phyloP scores from a whole-genome alignment of 2,888 invertebrate species.

The Terebella lapidaria region DNA sequence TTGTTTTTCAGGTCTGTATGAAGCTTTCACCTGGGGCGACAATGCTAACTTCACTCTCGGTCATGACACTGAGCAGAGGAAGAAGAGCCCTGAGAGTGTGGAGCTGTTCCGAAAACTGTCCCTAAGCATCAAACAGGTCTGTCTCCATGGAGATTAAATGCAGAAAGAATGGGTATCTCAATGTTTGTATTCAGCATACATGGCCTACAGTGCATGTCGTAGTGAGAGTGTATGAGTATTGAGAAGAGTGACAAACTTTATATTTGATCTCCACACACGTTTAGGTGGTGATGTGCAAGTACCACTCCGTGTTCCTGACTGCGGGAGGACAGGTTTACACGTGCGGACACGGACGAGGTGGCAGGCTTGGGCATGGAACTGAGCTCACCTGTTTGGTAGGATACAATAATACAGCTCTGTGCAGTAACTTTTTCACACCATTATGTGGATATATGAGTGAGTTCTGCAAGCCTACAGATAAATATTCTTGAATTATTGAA shows the following conservation, averaged over 20 bases:
- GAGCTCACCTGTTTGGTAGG: constrained; percentile 53
- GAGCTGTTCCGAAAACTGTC: constrained; percentile 59
- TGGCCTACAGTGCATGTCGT: too few species aligned
- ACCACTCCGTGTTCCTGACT: constrained; percentile 69
- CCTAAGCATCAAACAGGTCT: constrained; percentile 62
- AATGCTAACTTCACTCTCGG: constrained; percentile 82
- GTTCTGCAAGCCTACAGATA: too few species aligned
- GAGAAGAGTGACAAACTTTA: too few species aligned
- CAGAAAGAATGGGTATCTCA: too few species aligned
- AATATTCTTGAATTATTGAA: too few species aligned
- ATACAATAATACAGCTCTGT: too few species aligned
- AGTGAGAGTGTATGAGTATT: too few species aligned
- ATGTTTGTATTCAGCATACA: too few species aligned
- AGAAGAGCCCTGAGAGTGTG: constrained; percentile 54
- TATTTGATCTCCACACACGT: too few species aligned
- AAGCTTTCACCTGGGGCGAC: constrained; percentile 78
- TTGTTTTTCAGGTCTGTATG: constrained; percentile 56
- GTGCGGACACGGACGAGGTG: constrained; percentile 77
- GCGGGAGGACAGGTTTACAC: constrained; percentile 63
- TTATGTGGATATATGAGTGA: too few species aligned
- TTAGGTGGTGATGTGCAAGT: constrained; percentile 70
- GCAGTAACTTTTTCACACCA: too few species aligned
- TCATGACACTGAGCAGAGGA: constrained; percentile 52
- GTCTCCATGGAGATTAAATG: too few species aligned
- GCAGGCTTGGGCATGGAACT: constrained; percentile 67